phyloP scores from a whole-genome alignment of 2,797 vertebrate species.

The Micrastur ruficollis region DNA sequence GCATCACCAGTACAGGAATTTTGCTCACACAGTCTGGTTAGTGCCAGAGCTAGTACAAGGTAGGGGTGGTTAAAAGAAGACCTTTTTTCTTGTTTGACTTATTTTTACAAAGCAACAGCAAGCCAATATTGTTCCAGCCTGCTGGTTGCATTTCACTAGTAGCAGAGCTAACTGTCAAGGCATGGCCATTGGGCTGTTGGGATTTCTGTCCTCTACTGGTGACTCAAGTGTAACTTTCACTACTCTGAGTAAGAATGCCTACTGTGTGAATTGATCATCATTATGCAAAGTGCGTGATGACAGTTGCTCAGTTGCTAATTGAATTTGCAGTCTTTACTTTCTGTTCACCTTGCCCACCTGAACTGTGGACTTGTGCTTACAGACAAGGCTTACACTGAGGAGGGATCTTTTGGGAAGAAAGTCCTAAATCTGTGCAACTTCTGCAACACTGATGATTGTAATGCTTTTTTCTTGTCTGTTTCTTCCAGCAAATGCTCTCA shows the following conservation, averaged over 20 bases:
- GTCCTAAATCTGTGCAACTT: not conserved
- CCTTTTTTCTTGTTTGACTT: not conserved
- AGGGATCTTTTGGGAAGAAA: not conserved
- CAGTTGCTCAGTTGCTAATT: not conserved
- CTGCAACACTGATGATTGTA: not conserved
- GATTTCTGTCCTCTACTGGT: not conserved
- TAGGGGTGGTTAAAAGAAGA: not conserved
- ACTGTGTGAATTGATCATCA: not conserved
- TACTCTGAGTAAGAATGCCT: not conserved
- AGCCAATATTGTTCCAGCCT: not conserved
- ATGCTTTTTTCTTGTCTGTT: not conserved
- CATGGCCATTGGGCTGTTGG: not conserved
- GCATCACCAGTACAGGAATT: not conserved
- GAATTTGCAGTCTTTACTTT: not conserved
- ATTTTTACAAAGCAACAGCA: not conserved
- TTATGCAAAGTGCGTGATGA: not conserved
- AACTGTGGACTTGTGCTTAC: not conserved
- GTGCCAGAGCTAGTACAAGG: not conserved
- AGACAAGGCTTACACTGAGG: not conserved
- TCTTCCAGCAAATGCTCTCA: not conserved
- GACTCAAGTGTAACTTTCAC: not conserved
- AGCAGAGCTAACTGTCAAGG: not conserved
- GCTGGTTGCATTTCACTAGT: not conserved
- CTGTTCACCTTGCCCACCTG: not conserved
- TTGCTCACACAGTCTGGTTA: not conserved